Evolutionary conservation across 2,113 vertebrate species (phyloP).

Genomic region (Scomber scombrus): DNA sequence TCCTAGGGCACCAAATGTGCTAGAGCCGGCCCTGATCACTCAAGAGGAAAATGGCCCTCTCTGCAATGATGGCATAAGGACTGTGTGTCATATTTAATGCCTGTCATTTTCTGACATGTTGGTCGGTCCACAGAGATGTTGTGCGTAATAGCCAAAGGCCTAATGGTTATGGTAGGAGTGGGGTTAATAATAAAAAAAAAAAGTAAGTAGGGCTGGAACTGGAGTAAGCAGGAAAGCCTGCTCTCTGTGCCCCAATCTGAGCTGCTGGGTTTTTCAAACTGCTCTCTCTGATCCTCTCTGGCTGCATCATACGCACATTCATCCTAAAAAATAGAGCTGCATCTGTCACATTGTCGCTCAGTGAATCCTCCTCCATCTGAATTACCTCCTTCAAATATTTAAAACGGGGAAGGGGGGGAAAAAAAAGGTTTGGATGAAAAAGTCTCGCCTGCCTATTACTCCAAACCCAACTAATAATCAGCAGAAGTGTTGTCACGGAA

Average conservation of each 20-base stretch:
- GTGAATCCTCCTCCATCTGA: slow-evolving; percentile 40
- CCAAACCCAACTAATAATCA: background rate
- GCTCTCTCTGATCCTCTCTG: slow-evolving; percentile 47
- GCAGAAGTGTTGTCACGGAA: slow-evolving; percentile 62
- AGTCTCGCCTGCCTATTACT: slow-evolving; percentile 20
- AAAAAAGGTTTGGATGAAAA: slow-evolving; percentile 3
- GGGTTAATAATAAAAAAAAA: slow-evolving; percentile 67
- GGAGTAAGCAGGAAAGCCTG: slow-evolving; percentile 44
- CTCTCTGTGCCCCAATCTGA: slow-evolving; percentile 29
- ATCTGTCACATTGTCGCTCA: slow-evolving; percentile 63
- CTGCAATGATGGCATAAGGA: slow-evolving; percentile 59
- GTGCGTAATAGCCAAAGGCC: slow-evolving; percentile 50
- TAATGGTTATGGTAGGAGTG: slow-evolving; percentile 60
- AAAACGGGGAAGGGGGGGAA: background rate
- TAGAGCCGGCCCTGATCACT: slow-evolving; percentile 13
- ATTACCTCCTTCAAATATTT: slow-evolving; percentile 58
- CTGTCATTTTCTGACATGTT: slow-evolving; percentile 70
- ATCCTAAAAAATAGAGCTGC: slow-evolving; percentile 51
- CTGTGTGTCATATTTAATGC: slow-evolving; percentile 71
- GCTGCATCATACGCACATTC: slow-evolving; percentile 50
- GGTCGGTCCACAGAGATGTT: slow-evolving; percentile 50
- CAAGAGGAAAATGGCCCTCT: slow-evolving; percentile 65
- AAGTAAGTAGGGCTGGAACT: slow-evolving; percentile 29
- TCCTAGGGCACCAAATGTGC: too few species aligned
- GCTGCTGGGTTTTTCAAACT: slow-evolving; percentile 10